Base-by-base conservation (phyloP, 37 sponge, comb jelly and placozoan species). In the Ianthella basta region DNA sequence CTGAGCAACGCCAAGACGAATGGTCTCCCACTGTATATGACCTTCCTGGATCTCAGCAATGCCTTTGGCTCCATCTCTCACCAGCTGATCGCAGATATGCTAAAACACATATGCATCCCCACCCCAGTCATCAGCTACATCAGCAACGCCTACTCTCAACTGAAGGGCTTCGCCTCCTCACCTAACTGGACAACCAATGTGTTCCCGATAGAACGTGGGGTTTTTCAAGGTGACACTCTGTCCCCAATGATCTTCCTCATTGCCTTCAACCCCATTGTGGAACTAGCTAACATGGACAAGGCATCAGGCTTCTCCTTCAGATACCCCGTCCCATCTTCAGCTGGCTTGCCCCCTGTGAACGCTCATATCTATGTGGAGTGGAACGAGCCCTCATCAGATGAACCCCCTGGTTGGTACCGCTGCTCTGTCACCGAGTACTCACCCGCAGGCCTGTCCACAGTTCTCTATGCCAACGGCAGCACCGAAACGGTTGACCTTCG, bases 1-100 rank as follows among this genome's bases (percentile, higher is more conserved):
- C 0, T 87, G 35, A 10, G n/a, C 14, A 82, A 88, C 41, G 88
- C 88, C 18, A 57, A 61, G 21, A 55, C 82, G 24, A 54, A 82
- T 37, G 35, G 53, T 15, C 68, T 82, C 18, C 77, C 78, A 0
- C 83, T 88, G 4, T 27, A 54, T 21, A 40, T 88, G 33, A 77
- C 79, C 57, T 88, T 88, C 44, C 12, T 82, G 0, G 88, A 88
- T 60, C 79, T 88, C 15, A 38, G 36, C 4, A 88, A 88, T 82
- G 88, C 88, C 8, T 88, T 88, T 88, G 83, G 88, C 0, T 82
- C 83, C 18, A 38, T 88, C 8, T 34, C 83, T 30, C 83, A 88
- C 53, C 8, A 55, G 6, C 36, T 81, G 16, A 80, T 70, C 21
- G 15, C 12, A 8, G 69, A 65, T 29, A 83, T 83, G 72, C 53